These are phyloP conservation scores for Rapana venosa DNA, from an alignment of 2,888 invertebrate species.

Conservation along the genomic window DNA sequence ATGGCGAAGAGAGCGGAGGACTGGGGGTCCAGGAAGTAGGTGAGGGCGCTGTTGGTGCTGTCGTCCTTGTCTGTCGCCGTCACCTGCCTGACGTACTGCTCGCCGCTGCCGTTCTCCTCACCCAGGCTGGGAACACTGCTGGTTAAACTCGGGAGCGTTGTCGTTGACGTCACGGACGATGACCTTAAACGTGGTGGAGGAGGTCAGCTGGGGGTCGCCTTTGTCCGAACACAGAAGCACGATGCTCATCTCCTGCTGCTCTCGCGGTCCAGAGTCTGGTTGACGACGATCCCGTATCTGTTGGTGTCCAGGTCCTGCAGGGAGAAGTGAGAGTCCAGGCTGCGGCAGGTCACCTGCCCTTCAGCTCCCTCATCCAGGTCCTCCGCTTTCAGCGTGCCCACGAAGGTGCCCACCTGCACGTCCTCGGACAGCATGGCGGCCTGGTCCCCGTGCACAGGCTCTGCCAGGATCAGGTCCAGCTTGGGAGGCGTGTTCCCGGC, in stretches of 20 bases:
- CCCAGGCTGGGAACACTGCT: conserved; percentile 49
- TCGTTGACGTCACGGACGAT: conserved; percentile 62
- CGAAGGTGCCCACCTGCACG: conserved; percentile 57
- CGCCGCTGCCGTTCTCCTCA: conserved; percentile 58
- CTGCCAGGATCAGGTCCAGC: conserved; percentile 48
- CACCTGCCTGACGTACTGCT: conserved; percentile 54
- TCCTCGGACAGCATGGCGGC: conserved; percentile 57
- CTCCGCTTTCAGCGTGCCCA: conserved; percentile 64
- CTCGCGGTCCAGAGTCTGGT: conserved; percentile 59
- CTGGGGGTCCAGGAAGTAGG: conserved; percentile 51
- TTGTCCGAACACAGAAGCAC: conserved; percentile 57
- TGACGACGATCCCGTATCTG: conserved; percentile 50
- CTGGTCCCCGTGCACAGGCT: conserved; percentile 40
- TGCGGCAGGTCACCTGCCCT: conserved; percentile 60
- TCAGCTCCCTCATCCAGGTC: conserved; percentile 64
- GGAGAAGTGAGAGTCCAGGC: conserved; percentile 49
- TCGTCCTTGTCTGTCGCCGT: conserved; percentile 58
- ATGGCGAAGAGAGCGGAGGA: conserved; percentile 48
- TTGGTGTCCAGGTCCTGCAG: conserved; percentile 49
- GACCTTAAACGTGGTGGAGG: conserved; percentile 52
- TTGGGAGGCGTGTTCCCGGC: conserved; percentile 96
- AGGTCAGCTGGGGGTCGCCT: conserved; percentile 55
- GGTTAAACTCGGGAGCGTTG: conserved; percentile 57
- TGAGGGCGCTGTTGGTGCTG: conserved; percentile 51
- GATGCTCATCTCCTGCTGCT: conserved; percentile 50